These are phyloP conservation scores for Physella acuta DNA, from an alignment of 1,140 invertebrate genomes.

Conservation along the genomic window DNA sequence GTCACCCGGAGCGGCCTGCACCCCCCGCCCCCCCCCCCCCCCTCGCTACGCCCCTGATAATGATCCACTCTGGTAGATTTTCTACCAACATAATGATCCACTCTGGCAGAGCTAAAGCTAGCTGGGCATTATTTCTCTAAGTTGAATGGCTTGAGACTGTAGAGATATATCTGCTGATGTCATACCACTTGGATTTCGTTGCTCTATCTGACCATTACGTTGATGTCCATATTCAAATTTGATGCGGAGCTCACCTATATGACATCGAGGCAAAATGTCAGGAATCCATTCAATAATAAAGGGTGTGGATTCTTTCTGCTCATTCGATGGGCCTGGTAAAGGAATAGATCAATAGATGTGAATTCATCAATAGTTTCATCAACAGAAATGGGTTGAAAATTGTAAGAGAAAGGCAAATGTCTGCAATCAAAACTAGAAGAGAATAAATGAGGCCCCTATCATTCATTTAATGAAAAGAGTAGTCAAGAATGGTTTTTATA, in stretches of 20 bases:
- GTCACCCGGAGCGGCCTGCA: too few relatives aligned
- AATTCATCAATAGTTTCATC: too few relatives aligned
- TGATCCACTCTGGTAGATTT: neutral
- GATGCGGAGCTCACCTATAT: slow-evolving; percentile 71
- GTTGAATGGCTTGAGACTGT: slow-evolving; percentile 36
- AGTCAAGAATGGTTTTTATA: too few relatives aligned
- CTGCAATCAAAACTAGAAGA: too few relatives aligned
- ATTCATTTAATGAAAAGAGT: too few relatives aligned
- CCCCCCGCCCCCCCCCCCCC: too few relatives aligned
- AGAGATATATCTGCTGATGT: slow-evolving; percentile 36
- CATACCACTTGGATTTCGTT: slow-evolving; percentile 34
- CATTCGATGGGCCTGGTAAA: slow-evolving; percentile 67
- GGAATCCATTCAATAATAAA: slow-evolving; percentile 79
- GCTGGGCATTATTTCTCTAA: slow-evolving; percentile 18
- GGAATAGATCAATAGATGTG: too few relatives aligned
- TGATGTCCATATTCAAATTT: slow-evolving; percentile 71
- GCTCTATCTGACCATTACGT: slow-evolving; percentile 61
- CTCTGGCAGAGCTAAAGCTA: neutral
- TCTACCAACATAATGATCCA: neutral
- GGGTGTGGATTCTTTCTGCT: slow-evolving; percentile 69
- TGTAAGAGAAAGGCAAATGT: too few relatives aligned
- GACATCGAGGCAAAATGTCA: slow-evolving; percentile 71
- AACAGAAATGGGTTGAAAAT: too few relatives aligned
- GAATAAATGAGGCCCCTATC: too few relatives aligned
- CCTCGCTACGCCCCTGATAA: too few relatives aligned